Percentiles rank a stretch among this genome's conserved stretches.
Conservation (phyloP, 2,888 invertebrate species). For the Mallateleia sp. region DNA sequence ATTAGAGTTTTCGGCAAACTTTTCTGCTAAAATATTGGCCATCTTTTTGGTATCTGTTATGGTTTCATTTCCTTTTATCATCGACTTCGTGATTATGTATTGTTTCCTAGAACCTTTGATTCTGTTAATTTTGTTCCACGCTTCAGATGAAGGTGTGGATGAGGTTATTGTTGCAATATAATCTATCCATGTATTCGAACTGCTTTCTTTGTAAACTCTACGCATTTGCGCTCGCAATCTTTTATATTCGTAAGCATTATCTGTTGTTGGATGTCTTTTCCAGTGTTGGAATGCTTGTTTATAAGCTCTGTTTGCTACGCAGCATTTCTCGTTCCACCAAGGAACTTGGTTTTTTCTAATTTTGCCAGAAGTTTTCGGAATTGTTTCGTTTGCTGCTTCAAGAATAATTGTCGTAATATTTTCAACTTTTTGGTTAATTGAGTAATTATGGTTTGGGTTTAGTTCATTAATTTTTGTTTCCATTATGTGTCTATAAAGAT, state of each 20-base stretch:
- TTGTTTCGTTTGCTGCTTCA: constrained; percentile 28
- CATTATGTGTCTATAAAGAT: not conserved
- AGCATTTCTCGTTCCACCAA: constrained; percentile 51
- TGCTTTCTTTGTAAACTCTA: not conserved
- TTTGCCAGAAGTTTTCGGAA: constrained; percentile 32
- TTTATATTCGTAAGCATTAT: constrained; percentile 11
- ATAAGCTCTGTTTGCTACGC: constrained; percentile 2
- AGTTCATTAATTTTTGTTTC: constrained; percentile 31
- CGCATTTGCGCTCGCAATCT: not conserved
- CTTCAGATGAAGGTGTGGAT: not conserved
- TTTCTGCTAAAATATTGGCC: constrained; percentile 31
- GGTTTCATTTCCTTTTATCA: not conserved
- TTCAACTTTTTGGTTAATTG: constrained; percentile 3
- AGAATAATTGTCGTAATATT: constrained; percentile 14
- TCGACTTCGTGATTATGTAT: not conserved
- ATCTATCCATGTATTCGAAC: too few species aligned
- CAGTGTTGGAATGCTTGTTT: constrained; percentile 17
- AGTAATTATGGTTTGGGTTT: not conserved
- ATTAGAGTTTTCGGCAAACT: constrained; percentile 66
- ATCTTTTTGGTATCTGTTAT: not conserved
- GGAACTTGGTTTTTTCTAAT: constrained; percentile 13
- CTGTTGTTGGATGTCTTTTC: constrained; percentile 13
- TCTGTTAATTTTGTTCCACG: constrained; percentile 27
- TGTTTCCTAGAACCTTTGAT: constrained; percentile 33
- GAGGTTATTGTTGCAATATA: too few species aligned